Percentiles rank a stretch among this genome's conserved stretches.
Conservation (phyloP, 2,888 invertebrate genomes). For the Xestia sexstrigata region DNA sequence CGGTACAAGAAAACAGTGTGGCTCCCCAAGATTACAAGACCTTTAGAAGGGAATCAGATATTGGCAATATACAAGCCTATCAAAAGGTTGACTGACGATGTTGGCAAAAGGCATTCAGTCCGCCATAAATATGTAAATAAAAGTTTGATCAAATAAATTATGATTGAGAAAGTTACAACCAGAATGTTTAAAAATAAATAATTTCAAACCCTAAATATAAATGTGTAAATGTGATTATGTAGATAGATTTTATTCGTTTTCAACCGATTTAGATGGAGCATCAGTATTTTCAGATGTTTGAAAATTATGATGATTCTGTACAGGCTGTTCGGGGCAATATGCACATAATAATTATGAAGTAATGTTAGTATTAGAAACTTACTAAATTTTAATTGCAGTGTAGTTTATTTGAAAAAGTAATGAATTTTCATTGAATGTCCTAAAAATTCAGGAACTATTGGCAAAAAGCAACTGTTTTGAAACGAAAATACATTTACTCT, state of each 20-base stretch:
- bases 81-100: not conserved
- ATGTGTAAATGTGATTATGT: conserved; percentile 77
- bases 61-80: not conserved
- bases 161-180: conserved; percentile 38
- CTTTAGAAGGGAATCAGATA: not conserved
- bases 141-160: not conserved
- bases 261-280: conserved; percentile 37
- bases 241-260: conserved; percentile 60
- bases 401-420: not conserved
- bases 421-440: not conserved
- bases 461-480: not conserved
- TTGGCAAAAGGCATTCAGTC: not conserved
- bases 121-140: conserved; percentile 7
- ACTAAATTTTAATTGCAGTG: not conserved
- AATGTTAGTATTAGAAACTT: not conserved
- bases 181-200: conserved; percentile 11
- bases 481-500: not conserved
- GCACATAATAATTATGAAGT: conserved; percentile 22
- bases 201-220: conserved; percentile 74
- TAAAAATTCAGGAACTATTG: too few relatives aligned
- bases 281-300: conserved; percentile 59
- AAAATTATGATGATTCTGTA: conserved; percentile 54
- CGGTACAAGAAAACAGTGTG: too few relatives aligned
- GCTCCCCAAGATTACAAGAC: not conserved
- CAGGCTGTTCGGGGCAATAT: conserved; percentile 13